Evolutionary conservation across 2,113 vertebrate species (phyloP).

Genomic region (Chrysochloris asiatica): DNA sequence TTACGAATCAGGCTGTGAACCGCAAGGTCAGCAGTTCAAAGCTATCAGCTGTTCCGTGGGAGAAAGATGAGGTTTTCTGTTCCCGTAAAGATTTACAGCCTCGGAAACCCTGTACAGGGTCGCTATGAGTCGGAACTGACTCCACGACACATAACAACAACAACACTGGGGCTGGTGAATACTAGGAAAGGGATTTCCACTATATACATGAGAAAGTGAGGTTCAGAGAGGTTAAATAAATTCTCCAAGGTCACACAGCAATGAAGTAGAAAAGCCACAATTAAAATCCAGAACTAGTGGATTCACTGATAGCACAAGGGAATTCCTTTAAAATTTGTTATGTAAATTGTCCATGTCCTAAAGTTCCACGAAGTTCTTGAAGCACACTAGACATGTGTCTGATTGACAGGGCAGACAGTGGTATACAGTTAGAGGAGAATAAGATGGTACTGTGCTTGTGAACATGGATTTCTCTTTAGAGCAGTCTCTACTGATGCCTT

Average conservation of each 20-base stretch:
- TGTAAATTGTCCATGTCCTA: not conserved
- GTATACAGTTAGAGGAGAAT: not conserved
- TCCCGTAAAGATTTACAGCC: too few relatives aligned
- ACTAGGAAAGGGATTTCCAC: not conserved
- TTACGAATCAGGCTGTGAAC: too few relatives aligned
- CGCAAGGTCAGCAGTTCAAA: too few relatives aligned
- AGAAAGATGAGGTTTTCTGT: too few relatives aligned
- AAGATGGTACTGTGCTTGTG: rapidly evolving
- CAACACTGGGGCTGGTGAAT: too few relatives aligned
- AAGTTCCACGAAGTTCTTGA: not conserved
- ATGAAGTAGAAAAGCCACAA: not conserved
- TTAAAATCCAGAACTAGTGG: not conserved
- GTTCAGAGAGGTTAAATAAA: not conserved
- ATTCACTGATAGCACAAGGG: not conserved
- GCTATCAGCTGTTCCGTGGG: too few relatives aligned
- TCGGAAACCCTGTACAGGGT: too few relatives aligned
- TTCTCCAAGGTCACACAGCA: not conserved
- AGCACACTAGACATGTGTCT: not conserved
- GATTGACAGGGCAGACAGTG: not conserved
- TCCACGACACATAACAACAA: too few relatives aligned
- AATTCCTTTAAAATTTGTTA: not conserved
- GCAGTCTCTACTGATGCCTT: not conserved
- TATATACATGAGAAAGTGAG: not conserved
- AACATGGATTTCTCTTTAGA: not conserved
- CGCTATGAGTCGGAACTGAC: too few relatives aligned